These are phyloP conservation scores for Apis dorsata DNA, from an alignment of 1,140 invertebrate genomes.

Conservation along the genomic window DNA sequence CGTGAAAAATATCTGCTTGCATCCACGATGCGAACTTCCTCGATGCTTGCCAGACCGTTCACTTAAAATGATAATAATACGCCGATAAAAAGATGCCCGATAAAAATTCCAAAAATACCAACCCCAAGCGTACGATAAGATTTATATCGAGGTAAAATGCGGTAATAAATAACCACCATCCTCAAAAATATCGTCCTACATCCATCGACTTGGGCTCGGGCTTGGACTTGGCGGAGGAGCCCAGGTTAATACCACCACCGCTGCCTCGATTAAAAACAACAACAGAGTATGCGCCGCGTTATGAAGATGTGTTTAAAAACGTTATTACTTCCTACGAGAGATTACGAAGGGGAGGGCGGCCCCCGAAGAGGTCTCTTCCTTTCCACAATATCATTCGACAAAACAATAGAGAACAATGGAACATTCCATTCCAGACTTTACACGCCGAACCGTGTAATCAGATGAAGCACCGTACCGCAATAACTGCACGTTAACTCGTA, in stretches of 20 bases:
- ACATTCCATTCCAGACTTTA: not conserved
- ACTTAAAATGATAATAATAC: no score
- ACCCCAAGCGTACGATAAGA: no score
- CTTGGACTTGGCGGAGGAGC: no score
- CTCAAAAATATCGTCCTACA: no score
- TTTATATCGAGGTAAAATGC: no score
- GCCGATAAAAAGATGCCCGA: no score
- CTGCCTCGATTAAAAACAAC: not conserved
- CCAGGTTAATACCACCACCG: not conserved
- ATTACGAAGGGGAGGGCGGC: not conserved
- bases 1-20: not conserved
- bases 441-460: not conserved
- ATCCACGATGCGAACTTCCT: not conserved
- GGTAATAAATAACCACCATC: no score
- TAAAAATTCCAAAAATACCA: no score
- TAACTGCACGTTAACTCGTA: not conserved
- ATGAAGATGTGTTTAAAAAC: no score
- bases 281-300: not conserved
- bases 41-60: not conserved
- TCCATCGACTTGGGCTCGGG: no score
- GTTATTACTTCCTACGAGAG: not conserved
- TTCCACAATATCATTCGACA: not conserved
- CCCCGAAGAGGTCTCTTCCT: not conserved
- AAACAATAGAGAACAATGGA: slow-evolving; percentile 12
- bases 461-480: not conserved